A percentile compares a stretch with the other conserved stretches of the same genome.
Conservation (phyloP, 2,888 invertebrate genomes). For the Myopa tessellatipennis region DNA sequence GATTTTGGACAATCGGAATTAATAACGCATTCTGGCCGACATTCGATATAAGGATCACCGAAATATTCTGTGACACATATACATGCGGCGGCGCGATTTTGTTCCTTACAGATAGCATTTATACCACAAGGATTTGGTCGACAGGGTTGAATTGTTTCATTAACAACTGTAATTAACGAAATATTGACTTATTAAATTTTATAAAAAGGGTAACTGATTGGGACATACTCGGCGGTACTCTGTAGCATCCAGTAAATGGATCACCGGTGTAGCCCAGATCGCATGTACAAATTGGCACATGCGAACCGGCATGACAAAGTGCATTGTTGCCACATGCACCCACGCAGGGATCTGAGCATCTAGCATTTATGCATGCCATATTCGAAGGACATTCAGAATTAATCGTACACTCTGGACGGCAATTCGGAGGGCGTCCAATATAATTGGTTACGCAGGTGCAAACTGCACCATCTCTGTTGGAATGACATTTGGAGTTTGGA, state of each 20-base stretch:
- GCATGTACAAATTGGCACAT: conserved; percentile 71
- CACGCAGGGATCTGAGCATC: conserved; percentile 74
- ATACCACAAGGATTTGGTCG: conserved; percentile 77
- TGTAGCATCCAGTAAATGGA: conserved; percentile 73
- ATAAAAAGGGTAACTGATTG: not conserved
- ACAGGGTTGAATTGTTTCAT: conserved; percentile 71
- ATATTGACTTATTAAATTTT: not conserved
- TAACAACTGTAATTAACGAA: conserved; percentile 62
- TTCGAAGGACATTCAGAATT: conserved; percentile 71
- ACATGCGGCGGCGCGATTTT: conserved; percentile 75
- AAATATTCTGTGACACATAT: conserved; percentile 74
- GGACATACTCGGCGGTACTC: conserved; percentile 69
- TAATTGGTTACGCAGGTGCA: conserved; percentile 74
- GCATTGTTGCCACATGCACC: conserved; percentile 78
- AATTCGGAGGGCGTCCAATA: conserved; percentile 74
- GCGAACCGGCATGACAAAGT: conserved; percentile 72
- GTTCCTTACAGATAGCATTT: conserved; percentile 75
- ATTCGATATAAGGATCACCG: conserved; percentile 75
- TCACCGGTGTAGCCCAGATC: conserved; percentile 72
- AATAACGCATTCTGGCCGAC: conserved; percentile 77
- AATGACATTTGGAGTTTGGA: conserved; percentile 73
- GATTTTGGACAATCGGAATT: conserved; percentile 75
- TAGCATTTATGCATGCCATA: conserved; percentile 70
- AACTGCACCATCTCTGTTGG: conserved; percentile 69
- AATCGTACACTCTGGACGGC: conserved; percentile 75